phyloP scores from a whole-genome alignment of 2,797 vertebrate genomes.

The Microctenopoma stevenorrisi region DNA sequence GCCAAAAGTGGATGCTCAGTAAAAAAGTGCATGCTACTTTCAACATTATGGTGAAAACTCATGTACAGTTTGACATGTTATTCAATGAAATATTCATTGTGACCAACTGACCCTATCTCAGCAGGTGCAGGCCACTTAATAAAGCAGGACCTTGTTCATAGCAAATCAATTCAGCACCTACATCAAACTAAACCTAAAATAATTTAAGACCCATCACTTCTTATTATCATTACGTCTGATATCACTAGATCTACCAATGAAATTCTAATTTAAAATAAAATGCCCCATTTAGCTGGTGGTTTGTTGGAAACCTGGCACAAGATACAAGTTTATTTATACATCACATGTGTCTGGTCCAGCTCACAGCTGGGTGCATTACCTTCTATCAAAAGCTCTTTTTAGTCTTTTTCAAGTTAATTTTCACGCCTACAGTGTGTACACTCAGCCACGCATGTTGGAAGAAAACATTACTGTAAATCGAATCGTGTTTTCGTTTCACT shows the following conservation, averaged over 20 bases:
- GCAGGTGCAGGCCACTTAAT: conserved; percentile 46
- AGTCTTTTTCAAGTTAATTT: conserved; percentile 72
- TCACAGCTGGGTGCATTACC: conserved; percentile 82
- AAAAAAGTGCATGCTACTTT: conserved; percentile 27
- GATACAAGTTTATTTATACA: conserved; percentile 84
- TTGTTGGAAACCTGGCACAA: conserved; percentile 80
- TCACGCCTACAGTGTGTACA: conserved; percentile 64
- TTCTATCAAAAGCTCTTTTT: conserved; percentile 85
- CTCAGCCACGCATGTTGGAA: conserved; percentile 57
- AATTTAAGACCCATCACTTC: conserved; percentile 69
- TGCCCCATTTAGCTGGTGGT: conserved; percentile 73
- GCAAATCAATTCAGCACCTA: conserved; percentile 50
- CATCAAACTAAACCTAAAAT: conserved; percentile 52
- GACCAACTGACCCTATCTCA: conserved; percentile 19
- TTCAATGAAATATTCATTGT: conserved; percentile 37
- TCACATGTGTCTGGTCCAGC: conserved; percentile 80
- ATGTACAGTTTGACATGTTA: conserved; percentile 22
- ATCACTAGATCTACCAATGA: conserved; percentile 73
- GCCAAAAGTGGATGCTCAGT: conserved; percentile 18
- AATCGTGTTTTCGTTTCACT: conserved; percentile 69
- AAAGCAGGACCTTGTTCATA: conserved; percentile 41
- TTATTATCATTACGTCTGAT: conserved; percentile 67
- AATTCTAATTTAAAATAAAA: conserved; percentile 80
- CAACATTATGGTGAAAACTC: conserved; percentile 21
- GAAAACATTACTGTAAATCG: conserved; percentile 79